Conservation (phyloP, 2,797 vertebrate genomes). For the Propithecus perrieri region DNA sequence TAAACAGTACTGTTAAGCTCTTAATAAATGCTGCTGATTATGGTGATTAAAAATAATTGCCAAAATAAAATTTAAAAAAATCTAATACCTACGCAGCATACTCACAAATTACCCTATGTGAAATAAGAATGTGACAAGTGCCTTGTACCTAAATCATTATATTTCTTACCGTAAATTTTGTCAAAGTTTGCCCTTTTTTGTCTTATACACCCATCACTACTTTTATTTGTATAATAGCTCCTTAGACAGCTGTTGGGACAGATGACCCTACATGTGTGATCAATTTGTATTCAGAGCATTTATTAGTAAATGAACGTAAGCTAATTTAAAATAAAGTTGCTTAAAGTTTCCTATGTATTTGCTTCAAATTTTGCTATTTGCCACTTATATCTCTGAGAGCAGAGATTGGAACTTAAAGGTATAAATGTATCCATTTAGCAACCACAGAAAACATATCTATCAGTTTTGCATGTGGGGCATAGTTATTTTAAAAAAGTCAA, state of each 20-base stretch:
- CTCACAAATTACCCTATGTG: not conserved
- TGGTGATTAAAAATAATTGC: not conserved
- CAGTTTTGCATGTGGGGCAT: not conserved
- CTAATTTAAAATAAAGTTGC: not conserved
- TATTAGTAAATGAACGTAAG: not conserved
- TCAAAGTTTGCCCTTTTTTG: not conserved
- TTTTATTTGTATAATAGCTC: not conserved
- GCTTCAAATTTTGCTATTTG: not conserved
- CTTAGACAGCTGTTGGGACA: not conserved
- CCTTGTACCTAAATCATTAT: not conserved
- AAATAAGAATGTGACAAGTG: not conserved
- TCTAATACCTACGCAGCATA: not conserved
- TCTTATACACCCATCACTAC: not conserved
- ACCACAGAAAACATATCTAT: not conserved
- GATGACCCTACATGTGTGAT: not conserved
- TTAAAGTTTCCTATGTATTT: not conserved
- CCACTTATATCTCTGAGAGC: not conserved
- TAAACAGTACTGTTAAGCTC: not conserved
- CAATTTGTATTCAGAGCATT: not conserved
- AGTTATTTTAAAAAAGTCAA: not conserved
- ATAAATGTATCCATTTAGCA: not conserved
- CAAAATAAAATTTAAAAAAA: conserved; percentile 16
- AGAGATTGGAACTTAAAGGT: not conserved
- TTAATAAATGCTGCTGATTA: not conserved
- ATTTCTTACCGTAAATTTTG: not conserved